Base-by-base conservation (phyloP, 2,797 vertebrate genomes). In the Aeoliscus strigatus region DNA sequence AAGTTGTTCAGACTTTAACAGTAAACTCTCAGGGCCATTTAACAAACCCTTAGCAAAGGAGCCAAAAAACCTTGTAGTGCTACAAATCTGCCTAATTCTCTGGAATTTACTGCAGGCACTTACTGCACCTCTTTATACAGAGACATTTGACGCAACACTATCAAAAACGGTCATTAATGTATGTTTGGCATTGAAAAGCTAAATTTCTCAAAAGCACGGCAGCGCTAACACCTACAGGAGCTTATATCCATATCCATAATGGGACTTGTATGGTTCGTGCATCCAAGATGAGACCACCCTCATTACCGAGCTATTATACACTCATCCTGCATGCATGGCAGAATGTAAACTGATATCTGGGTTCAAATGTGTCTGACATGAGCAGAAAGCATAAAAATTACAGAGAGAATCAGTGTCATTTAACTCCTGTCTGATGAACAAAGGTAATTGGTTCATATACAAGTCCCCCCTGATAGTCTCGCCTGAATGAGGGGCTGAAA, bases 401-500 rank as follows among this genome's bases (percentile, higher is more conserved):
- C 37, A 12, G 8, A 16, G 47, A 56, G 38, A 77, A 62, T 60
- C 45, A 28, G 36, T 71, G 60, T 68, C 62, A 75, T 82, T 83
- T 58, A 60, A 56, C 36, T 68, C 26, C 12, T 39, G 38, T 46
- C 51, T 60, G 21, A 69, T 60, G 65, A 79, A 71, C 51, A 79
- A 66, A 70, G 46, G 54, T 68, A 75, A 80, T 66, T 70, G 54
- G 51, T 65, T 73, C 27, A 52, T 39, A 37, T 53, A 46, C 50
- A 45, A 57, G 48, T 51, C 53, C 39, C 17, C 33, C 40, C 15
- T 39, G 48, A 64, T 53, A 42, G 39, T 37, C 26, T 59, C 36
- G 51, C 47, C 15, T 72, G 62, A 51, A 59, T 57, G 29, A 59
- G 36, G 24, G n/a, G 27, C 16, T 59, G 53, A 59, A 49, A 71